Base-by-base conservation (phyloP, 2,113 vertebrate genomes). In the Myotis davidii region DNA sequence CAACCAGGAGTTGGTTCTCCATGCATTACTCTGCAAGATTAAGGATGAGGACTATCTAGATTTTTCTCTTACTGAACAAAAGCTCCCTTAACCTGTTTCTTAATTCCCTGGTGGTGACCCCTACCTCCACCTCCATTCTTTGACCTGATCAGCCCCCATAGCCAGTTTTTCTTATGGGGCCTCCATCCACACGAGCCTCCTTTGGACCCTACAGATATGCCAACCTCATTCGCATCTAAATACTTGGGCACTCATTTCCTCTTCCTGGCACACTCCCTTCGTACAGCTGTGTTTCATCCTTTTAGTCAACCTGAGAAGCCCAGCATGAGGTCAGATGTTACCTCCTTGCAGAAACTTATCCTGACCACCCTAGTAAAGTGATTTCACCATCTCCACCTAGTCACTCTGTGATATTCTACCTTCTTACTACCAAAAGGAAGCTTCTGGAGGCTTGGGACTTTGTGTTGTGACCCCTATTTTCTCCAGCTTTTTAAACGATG, bases 21-120 rank as follows among this genome's bases (percentile, higher is more conserved):
- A 7, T 70, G 67, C 52, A 82, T 85, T 52, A 9, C 69, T 77
- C 48, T 88, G 56, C 18, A 74, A 73, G 72, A n/a, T 6, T 56
- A 50, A 91, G 25, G 17, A 56, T 76, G 37, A 42, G 29, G 65
- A 52, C 27, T 32, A 39, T 69, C 78, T 61, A 61, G 39, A 76
- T 81, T 94, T 82, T 82, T 72, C 20, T 90, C 39, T 61, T 34
- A 61, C 52, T 54, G 42, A 88, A 34, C 61, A 87, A 90, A 73
- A 61, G 29, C 32, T 54, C 72, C 42, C 56, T 23, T 69, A 25
- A 25, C 34, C 77, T 90, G 20, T 21, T 90, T 39, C 21, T 77
- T 81, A 48, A 78, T 76, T 83, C 37, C 64, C 29, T 65, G 50
- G n/a, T 5, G 7, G 20, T 73, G 48, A 73, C 56, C 9, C 7